Base-by-base conservation (phyloP, 1,140 invertebrate species). In the Mercenaria mercenaria region DNA sequence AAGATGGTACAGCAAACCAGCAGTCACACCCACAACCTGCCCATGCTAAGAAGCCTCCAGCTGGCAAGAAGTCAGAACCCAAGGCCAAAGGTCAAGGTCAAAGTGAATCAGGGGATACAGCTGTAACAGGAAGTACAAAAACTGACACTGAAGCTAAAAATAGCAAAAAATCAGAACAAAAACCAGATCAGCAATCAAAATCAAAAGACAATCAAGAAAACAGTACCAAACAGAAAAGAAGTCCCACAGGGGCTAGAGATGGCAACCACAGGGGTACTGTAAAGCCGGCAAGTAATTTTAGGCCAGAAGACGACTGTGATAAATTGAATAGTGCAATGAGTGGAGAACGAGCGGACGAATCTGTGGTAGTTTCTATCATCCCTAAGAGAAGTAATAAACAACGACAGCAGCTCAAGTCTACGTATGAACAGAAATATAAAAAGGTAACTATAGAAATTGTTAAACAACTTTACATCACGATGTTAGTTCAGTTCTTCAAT, bases 301-400 rank as follows among this genome's bases (percentile, higher is more conserved):
- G 94, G 90, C 80, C 92, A 32, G 93, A 95, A 34, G 91, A 91
- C 67, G 95, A 95, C 90, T 92, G 81, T 41, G 91, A 92, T 39
- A 91, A 89, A 74, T 79, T 95, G 29, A 90, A 93, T 29, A 93
- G 92, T 83, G 95, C 94, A 23, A 95, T 95, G 94, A 91, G 93
- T 89, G 94, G 93, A 26, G 72, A 88, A 15, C 91, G 93, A 15
- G 91, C 90, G 37, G 88, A 92, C 79, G 89, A 91, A 32, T 72
- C 41, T 26, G 88, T 83, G 15, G 41, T 89, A 11, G 59, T 89
- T 20, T 56, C 88, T 15, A 84, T 89, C 23, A 61, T 89, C 32
- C 79, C 88, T 29, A 56, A 50, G 39, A 52, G 88, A 61, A 89
- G 88, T 37, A 89, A 89, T 50, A 72, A 89, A n/a, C 89, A 94